Evolutionary conservation across 2,113 vertebrate species (phyloP).

Genomic region (Epinephelus moara): DNA sequence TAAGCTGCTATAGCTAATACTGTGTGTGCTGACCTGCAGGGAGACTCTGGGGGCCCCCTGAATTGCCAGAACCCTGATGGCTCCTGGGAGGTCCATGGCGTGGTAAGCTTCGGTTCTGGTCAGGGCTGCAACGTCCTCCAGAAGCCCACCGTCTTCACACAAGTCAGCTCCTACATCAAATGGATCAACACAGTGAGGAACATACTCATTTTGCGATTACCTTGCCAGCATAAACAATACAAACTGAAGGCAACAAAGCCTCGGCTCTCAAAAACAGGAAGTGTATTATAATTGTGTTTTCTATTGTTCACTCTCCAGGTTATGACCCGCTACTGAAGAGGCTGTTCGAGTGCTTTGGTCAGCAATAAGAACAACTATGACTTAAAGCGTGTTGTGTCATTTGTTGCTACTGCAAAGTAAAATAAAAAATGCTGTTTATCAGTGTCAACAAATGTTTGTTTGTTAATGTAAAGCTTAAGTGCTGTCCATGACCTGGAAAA

Average conservation of each 20-base stretch:
- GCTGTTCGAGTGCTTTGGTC: not conserved
- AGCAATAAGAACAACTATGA: conserved; percentile 2
- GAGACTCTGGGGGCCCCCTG: conserved; percentile 92
- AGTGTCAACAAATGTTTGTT: not conserved
- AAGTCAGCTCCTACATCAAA: conserved; percentile 86
- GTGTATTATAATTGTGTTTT: conserved; percentile 14
- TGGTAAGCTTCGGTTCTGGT: conserved; percentile 91
- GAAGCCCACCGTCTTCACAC: conserved; percentile 91
- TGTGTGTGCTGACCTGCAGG: conserved; percentile 76
- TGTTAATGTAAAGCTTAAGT: conserved; percentile 6
- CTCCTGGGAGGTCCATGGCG: conserved; percentile 87
- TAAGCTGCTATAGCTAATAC: not conserved
- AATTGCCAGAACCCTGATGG: conserved; percentile 83
- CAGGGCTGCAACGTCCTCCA: conserved; percentile 85
- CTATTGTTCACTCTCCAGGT: conserved; percentile 55
- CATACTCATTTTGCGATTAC: conserved; percentile 1
- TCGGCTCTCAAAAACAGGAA: conserved; percentile 46
- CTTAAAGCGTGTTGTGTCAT: not conserved
- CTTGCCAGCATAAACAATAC: conserved; percentile 5
- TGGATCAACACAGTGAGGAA: conserved; percentile 88
- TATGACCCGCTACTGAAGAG: conserved; percentile 57
- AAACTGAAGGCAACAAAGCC: conserved; percentile 24
- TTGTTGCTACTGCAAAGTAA: not conserved
- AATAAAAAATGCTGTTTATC: not conserved
- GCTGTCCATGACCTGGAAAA: not conserved